phyloP scores from a whole-genome alignment of 2,113 vertebrate genomes.

The Larimichthys polyactis region DNA sequence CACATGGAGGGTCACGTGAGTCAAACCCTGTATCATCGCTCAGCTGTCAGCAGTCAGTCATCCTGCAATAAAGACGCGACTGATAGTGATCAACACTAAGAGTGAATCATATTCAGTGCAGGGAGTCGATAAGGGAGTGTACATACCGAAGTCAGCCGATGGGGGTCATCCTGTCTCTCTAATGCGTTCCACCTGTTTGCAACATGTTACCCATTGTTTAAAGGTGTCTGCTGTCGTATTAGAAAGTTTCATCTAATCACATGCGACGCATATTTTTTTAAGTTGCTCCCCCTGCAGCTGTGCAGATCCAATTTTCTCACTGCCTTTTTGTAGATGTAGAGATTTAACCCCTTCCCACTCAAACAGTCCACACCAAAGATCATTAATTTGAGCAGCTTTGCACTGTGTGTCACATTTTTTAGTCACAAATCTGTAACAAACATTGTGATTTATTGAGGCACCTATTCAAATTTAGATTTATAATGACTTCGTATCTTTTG shows the following conservation, averaged over 20 bases:
- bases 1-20: slow-evolving; percentile 11
- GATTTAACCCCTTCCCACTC: too few relatives aligned
- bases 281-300: neutral
- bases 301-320: neutral
- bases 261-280: neutral
- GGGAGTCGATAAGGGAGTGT: neutral
- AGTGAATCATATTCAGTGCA: neutral
- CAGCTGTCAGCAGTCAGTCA: slow-evolving; percentile 11
- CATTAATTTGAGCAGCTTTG: too few relatives aligned
- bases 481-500: too few relatives aligned
- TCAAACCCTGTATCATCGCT: neutral
- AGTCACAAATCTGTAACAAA: too few relatives aligned
- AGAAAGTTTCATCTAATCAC: slow-evolving; percentile 5
- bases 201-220: neutral
- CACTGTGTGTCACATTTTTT: too few relatives aligned
- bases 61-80: neutral
- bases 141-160: slow-evolving; percentile 14
- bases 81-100: slow-evolving; percentile 43
- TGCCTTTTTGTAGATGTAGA: neutral
- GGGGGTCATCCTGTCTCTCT: neutral
- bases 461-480: too few relatives aligned
- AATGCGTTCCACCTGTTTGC: neutral
- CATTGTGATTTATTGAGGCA: too few relatives aligned
- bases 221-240: neutral
- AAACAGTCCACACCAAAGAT: too few relatives aligned